Percentiles rank a stretch among this genome's conserved stretches.
Conservation (phyloP, 2,888 invertebrate genomes). For the Dolomedes plantarius region DNA sequence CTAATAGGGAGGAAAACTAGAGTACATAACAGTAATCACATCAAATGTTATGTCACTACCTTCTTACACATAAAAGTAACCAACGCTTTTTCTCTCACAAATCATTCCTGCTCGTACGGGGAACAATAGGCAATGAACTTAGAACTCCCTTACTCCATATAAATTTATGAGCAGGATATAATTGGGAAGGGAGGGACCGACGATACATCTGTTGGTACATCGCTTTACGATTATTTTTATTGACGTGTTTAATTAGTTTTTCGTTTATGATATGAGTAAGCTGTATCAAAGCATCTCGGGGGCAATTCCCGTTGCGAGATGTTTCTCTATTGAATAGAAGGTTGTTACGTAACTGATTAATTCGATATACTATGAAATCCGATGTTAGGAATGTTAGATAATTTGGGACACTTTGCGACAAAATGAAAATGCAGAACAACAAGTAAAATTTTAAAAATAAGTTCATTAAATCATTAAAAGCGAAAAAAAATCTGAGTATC, state of each 20-base stretch:
- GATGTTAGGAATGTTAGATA: too few species aligned
- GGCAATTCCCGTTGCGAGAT: too few species aligned
- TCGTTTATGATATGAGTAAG: constrained; percentile 54
- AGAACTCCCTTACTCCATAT: neutral
- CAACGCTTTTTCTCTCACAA: neutral
- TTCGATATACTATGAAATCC: too few species aligned
- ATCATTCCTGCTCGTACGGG: neutral
- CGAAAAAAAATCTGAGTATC: too few species aligned
- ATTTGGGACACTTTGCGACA: too few species aligned
- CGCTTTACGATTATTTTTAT: constrained; percentile 60
- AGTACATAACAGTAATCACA: neutral
- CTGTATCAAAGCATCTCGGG: too few species aligned
- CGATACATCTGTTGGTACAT: neutral
- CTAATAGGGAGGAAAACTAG: too few species aligned
- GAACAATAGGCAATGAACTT: neutral
- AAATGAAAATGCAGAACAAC: too few species aligned
- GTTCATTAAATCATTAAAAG: too few species aligned
- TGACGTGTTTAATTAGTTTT: constrained; percentile 49
- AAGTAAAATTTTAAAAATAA: too few species aligned
- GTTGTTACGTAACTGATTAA: too few species aligned
- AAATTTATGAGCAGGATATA: constrained; percentile 18
- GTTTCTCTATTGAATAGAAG: too few species aligned
- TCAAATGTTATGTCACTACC: neutral
- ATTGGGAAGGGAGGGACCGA: constrained; percentile 20
- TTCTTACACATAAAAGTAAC: neutral